Evolutionary conservation across 2,113 vertebrate genomes (phyloP).

Genomic region (Paramisgurnus dabryanus): DNA sequence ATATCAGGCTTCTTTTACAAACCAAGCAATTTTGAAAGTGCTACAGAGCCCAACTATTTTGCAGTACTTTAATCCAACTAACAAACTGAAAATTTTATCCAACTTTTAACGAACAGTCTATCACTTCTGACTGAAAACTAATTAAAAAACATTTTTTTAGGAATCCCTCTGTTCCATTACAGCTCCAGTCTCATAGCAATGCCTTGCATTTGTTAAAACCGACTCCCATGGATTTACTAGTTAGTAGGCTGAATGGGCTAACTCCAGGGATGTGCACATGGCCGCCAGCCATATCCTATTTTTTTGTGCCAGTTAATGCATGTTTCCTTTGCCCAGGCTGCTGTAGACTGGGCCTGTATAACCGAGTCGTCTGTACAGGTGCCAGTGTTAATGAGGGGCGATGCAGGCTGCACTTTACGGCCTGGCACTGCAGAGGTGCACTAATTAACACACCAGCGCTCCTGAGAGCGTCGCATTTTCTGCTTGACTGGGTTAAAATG

Average conservation of each 20-base stretch:
- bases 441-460: slow-evolving; percentile 34
- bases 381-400: slow-evolving; percentile 36
- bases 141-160: neutral
- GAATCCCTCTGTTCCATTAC: neutral
- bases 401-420: slow-evolving; percentile 27
- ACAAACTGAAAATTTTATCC: no score
- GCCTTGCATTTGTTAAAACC: slow-evolving; percentile 40
- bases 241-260: slow-evolving; percentile 49
- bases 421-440: slow-evolving; percentile 29
- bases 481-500: slow-evolving; percentile 21
- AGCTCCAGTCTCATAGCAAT: slow-evolving; percentile 51
- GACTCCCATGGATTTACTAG: slow-evolving; percentile 48
- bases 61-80: no score
- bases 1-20: no score
- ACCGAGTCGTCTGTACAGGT: slow-evolving; percentile 4
- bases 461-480: neutral
- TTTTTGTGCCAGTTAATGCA: slow-evolving; percentile 39
- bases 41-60: no score
- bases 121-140: no score
- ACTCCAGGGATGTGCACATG: slow-evolving; percentile 45
- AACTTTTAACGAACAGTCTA: no score
- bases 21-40: no score
- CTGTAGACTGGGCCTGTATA: slow-evolving; percentile 57
- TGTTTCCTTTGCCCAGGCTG: slow-evolving; percentile 44
- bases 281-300: slow-evolving; percentile 40